Evolutionary conservation across 2,888 invertebrate genomes (phyloP).

Genomic region (Caenorhabditis imperialis): DNA sequence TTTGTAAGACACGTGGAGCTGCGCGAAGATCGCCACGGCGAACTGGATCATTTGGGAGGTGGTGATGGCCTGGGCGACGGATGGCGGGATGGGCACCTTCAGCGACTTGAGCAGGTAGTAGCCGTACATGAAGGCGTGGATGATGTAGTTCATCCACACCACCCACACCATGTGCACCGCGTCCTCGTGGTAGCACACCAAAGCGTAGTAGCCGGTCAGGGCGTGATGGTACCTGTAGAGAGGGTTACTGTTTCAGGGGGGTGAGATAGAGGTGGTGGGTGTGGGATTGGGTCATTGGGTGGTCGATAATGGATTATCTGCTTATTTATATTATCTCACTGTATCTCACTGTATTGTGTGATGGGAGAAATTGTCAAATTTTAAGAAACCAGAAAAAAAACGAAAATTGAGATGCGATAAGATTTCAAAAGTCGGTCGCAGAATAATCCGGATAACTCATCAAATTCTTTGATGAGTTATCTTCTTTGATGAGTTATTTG

Average conservation of each 20-base stretch:
- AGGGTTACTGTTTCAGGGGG: neutral
- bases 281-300: too few relatives aligned
- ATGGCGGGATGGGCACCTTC: constrained; percentile 69
- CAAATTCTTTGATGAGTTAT: too few relatives aligned
- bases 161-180: constrained; percentile 76
- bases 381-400: too few relatives aligned
- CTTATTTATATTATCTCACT: too few relatives aligned
- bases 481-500: too few relatives aligned
- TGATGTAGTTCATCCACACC: constrained; percentile 73
- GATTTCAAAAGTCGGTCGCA: too few relatives aligned
- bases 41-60: constrained; percentile 75
- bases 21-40: constrained; percentile 70
- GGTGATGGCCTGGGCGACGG: constrained; percentile 72
- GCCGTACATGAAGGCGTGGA: constrained; percentile 74
- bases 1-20: constrained; percentile 66
- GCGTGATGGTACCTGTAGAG: constrained; percentile 73
- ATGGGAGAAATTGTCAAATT: too few relatives aligned
- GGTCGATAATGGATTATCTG: too few relatives aligned
- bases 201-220: constrained; percentile 74
- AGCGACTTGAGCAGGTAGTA: constrained; percentile 75
- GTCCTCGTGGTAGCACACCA: constrained; percentile 73
- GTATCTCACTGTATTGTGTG: too few relatives aligned
- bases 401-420: too few relatives aligned
- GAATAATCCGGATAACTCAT: too few relatives aligned
- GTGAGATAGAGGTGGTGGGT: too few relatives aligned